Evolutionary conservation across 2,113 vertebrate species (phyloP).

Genomic region (Pseudonaja textilis): DNA sequence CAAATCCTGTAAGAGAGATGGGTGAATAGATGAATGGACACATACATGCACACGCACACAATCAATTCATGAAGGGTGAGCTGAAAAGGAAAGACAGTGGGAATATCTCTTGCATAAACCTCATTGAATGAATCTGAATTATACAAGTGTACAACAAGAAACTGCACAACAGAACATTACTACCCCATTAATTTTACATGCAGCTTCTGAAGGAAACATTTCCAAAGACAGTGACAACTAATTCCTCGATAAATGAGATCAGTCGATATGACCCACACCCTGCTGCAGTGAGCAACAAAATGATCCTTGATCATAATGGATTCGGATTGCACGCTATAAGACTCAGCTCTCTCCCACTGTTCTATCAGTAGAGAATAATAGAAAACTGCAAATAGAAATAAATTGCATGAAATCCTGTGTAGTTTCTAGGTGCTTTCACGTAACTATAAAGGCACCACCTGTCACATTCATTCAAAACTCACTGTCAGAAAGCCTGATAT

Average conservation of each 20-base stretch:
- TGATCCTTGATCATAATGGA: slow-evolving; percentile 30
- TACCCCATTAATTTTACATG: background rate
- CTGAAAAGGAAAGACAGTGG: background rate
- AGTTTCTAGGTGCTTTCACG: slow-evolving; percentile 32
- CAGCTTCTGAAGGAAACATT: background rate
- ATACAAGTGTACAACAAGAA: background rate
- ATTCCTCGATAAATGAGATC: slow-evolving; percentile 13
- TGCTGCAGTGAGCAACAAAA: slow-evolving; percentile 10
- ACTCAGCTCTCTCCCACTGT: slow-evolving; percentile 5
- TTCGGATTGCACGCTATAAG: slow-evolving; percentile 23
- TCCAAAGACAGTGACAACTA: background rate
- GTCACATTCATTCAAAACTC: slow-evolving; percentile 29
- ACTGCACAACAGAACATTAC: background rate
- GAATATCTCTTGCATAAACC: background rate
- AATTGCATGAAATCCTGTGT: slow-evolving; percentile 36
- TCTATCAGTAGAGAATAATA: slow-evolving; percentile 36
- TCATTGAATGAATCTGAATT: background rate
- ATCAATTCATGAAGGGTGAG: background rate
- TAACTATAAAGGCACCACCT: slow-evolving; percentile 43
- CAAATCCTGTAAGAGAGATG: background rate
- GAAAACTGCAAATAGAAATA: slow-evolving; percentile 42
- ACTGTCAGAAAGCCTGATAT: slow-evolving; percentile 36
- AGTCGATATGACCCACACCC: slow-evolving; percentile 6
- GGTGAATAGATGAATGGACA: background rate
- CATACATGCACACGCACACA: background rate